Percentiles rank a stretch among this genome's conserved stretches.
Evolutionary conservation across 35 echinoderm and acorn worm species (phyloP).

Genomic region (Patiria miniata): DNA sequence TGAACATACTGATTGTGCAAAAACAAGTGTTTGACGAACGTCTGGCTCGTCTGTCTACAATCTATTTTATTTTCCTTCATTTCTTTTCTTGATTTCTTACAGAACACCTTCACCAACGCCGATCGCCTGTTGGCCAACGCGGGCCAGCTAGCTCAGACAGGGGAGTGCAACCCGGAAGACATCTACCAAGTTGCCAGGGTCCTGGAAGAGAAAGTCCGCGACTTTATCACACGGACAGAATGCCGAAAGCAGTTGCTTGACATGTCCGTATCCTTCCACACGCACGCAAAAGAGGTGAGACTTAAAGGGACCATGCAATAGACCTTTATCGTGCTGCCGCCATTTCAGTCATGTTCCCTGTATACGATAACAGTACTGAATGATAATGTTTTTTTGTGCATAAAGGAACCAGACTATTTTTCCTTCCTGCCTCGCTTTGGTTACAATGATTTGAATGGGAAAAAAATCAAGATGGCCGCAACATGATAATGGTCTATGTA

Average conservation of each 20-base stretch:
- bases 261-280: conserved; percentile 95
- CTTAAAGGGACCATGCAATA: not conserved
- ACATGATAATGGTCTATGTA: no score
- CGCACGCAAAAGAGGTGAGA: conserved; percentile 94
- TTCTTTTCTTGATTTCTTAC: not conserved
- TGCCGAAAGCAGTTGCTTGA: conserved; percentile 77
- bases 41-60: no score
- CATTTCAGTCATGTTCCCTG: not conserved
- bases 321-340: not conserved
- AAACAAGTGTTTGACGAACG: no score
- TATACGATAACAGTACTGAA: no score
- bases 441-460: no score
- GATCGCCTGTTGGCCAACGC: conserved; percentile 81
- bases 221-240: conserved; percentile 79
- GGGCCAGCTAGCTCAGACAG: conserved; percentile 79
- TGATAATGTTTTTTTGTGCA: no score
- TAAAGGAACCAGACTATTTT: no score
- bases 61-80: no score
- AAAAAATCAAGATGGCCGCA: no score
- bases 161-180: conserved; percentile 94
- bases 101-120: conserved; percentile 99
- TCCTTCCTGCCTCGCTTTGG: no score
- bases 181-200: conserved; percentile 75
- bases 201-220: conserved; percentile 76
- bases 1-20: no score